Percentiles rank a stretch among this genome's conserved stretches.
These are phyloP conservation scores for Paraplagusia blochii DNA, from an alignment of 2,113 vertebrate species.

Conservation along the genomic window DNA sequence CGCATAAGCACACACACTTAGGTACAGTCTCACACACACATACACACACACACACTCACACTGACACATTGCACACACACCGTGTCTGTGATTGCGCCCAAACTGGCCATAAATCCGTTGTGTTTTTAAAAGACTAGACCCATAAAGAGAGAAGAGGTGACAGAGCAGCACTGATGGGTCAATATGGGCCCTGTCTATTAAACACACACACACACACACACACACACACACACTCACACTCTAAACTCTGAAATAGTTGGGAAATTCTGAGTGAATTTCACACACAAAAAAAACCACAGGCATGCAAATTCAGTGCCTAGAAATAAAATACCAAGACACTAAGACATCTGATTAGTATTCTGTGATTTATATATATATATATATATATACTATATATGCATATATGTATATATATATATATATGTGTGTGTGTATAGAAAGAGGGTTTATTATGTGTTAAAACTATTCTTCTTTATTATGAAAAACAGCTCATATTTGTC, in stretches of 20 bases:
- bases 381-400: conserved; percentile 1
- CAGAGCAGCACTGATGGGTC: conserved; percentile 59
- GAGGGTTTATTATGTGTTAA: too few species aligned
- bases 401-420: too few species aligned
- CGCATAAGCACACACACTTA: not conserved
- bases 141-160: conserved; percentile 66
- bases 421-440: too few species aligned
- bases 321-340: too few species aligned
- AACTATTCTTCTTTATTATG: too few species aligned
- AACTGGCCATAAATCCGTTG: conserved; percentile 63
- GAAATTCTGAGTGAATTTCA: too few species aligned
- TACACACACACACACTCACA: conserved; percentile 18
- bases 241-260: too few species aligned
- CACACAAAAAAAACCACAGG: too few species aligned
- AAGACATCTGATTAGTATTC: too few species aligned
- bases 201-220: conserved; percentile 1
- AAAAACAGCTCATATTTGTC: too few species aligned
- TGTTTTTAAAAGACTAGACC: conserved; percentile 68
- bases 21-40: not conserved
- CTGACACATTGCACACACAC: conserved; percentile 24
- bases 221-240: too few species aligned
- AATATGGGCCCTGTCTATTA: conserved; percentile 36
- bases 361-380: not conserved
- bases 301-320: too few species aligned
- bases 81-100: conserved; percentile 42